Base-by-base conservation (phyloP, 1,140 invertebrate species). In the Heliconius congener region DNA sequence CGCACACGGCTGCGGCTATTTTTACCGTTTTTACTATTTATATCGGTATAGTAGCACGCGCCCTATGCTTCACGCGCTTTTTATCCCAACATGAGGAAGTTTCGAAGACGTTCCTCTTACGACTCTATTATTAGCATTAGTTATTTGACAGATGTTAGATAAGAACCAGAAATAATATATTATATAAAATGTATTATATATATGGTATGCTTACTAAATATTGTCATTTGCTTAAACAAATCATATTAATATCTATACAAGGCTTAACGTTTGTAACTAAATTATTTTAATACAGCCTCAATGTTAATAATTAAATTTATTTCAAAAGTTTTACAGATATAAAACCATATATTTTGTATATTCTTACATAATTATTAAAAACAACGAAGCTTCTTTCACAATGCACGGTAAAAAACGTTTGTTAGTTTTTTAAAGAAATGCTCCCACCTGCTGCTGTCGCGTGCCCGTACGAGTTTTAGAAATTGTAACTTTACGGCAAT, bases 401-500 rank as follows among this genome's bases (percentile, higher is more conserved):
- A 89, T 84, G 85, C 84, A 86, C 82, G 80, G 83, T 85, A 82
- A 91, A 93, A 66, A 93, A 93, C 23, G 86, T 87, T 88, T 89
- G 87, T 92, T 88, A 86, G 91, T 92, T 94, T 94, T 94, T 93
- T 93, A 93, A 84, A 92, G 86, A 86, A 83, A 82, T 83, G 89
- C 85, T 92, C 85, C 91, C 93, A 94, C 93, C 93, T 94, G 93
- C 93, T 90, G 86, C 81, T 87, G 93, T 91, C 93, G 91, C 92
- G 93, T 93, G 93, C 92, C 90, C n/a, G 16, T 16, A 52, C 52
- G 42, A 46, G 34, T 27, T 18, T 52, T 71, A 75, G 13, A 16
- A 89, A 82, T 79, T 23, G 74, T 52, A 37, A 75, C 84, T 75
- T 82, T 90, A 83, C 74, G 0, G 1, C 2, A n/a, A 18, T 39